Evolutionary conservation across 2,888 invertebrate species (phyloP), one percentile per base, ranked within the genome.

Genomic region (Uloborus plumipes): DNA sequence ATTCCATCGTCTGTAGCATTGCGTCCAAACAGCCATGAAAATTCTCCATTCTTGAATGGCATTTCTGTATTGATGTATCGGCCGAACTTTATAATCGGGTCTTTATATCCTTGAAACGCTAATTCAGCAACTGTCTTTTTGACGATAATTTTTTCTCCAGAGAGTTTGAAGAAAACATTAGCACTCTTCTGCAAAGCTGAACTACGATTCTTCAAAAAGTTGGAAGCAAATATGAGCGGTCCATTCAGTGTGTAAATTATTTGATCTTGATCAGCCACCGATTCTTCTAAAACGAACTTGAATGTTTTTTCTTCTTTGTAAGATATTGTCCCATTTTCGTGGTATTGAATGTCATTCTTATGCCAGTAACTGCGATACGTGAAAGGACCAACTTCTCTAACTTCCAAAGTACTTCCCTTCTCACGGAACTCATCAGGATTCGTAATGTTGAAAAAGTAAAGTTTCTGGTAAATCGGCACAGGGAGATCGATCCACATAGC

Each of bases 271-370:
- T 79, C 55, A 9, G 87, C 87, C 1, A 82, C 85, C 1, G 87
- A 88, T 61, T 80, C 49, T 2, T 86, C 84, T n/a, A 64, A 84
- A 14, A 86, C 85, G 85, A 87, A 87, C 7, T 78, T 39, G 61
- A 85, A 87, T 15, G 78, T 77, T 59, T 87, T 86, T 9, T 86
- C 75, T 78, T 88, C 87, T 53, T 84, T 76, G 84, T 87, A 88
- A 1, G 87, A 83, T 14, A 88, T 85, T 0, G 87, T 87, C 47
- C 84, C 81, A 84, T 88, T 87, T 9, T 76, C 69, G 79, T 87
- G 80, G 75, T 86, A 88, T 11, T 82, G 85, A 49, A 88, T 84
- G 70, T 87, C 85, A 66, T 86, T 72, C 76, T 88, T 88, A 50
- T 85, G 69, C 77, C 85, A 81, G 16, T 62, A 53, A 22, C 67